A percentile compares a stretch with the other conserved stretches of the same genome.
phyloP scores from a whole-genome alignment of 2,888 invertebrate genomes.

The Homarus gammarus region DNA sequence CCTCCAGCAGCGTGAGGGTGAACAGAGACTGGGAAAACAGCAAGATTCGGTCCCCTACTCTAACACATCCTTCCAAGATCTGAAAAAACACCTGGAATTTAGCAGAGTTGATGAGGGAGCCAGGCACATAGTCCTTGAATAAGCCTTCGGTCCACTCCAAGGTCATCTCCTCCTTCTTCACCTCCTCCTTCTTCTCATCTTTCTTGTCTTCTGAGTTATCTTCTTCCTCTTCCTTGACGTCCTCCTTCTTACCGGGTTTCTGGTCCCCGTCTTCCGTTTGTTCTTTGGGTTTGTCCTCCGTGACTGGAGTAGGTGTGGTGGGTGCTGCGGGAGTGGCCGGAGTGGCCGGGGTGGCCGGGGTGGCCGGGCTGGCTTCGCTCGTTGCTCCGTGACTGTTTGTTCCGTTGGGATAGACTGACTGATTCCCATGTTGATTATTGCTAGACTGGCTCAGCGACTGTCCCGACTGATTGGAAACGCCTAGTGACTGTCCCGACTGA shows the following conservation, averaged over 20 bases:
- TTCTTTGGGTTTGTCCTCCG: constrained; percentile 78
- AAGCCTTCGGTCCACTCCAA: constrained; percentile 85
- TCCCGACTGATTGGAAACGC: not conserved
- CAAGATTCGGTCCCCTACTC: constrained; percentile 92
- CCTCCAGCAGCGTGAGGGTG: constrained; percentile 96
- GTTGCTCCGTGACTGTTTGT: constrained; percentile 10
- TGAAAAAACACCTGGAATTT: constrained; percentile 97
- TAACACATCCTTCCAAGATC: constrained; percentile 92
- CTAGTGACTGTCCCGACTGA: constrained; percentile 11
- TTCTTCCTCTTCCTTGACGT: constrained; percentile 38
- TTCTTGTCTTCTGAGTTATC: constrained; percentile 57
- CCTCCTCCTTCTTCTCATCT: constrained; percentile 81
- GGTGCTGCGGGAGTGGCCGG: constrained; percentile 31
- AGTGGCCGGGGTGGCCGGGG: constrained; percentile 43
- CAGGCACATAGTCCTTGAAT: constrained; percentile 86
- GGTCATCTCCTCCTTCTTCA: constrained; percentile 82
- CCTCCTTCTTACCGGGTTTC: not conserved
- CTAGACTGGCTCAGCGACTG: constrained; percentile 7
- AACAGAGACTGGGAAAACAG: constrained; percentile 98
- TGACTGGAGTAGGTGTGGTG: not conserved
- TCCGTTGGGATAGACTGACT: not conserved
- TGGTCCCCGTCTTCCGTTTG: constrained; percentile 78
- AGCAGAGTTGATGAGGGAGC: constrained; percentile 93
- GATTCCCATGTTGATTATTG: constrained; percentile 5
- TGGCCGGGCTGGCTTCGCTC: constrained; percentile 30